phyloP scores from a whole-genome alignment of 1,140 invertebrate species.

The Drosophila pseudoananassae region DNA sequence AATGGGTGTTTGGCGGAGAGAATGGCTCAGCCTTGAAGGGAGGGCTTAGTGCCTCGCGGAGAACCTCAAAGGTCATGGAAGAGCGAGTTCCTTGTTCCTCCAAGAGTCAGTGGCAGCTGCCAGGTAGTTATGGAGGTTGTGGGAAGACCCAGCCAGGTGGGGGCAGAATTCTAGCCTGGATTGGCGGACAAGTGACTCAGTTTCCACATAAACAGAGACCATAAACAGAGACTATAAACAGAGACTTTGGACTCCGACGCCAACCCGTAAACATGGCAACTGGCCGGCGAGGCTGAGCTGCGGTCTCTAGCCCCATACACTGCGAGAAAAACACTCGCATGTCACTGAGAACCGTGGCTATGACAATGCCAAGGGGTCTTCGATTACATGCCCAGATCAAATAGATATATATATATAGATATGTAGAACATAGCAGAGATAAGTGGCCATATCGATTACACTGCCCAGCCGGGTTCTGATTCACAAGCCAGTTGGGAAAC shows the following conservation, averaged over 20 bases:
- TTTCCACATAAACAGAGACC: too few relatives aligned
- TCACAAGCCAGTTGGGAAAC: too few relatives aligned
- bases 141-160: too few relatives aligned
- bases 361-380: conserved; percentile 20
- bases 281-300: conserved; percentile 34
- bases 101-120: too few relatives aligned
- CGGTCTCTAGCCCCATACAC: conserved; percentile 21
- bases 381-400: conserved; percentile 26
- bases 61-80: too few relatives aligned
- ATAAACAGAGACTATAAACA: too few relatives aligned
- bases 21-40: too few relatives aligned
- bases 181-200: too few relatives aligned
- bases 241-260: neutral
- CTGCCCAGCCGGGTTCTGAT: conserved; percentile 2
- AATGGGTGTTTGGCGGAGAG: neutral
- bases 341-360: conserved; percentile 3
- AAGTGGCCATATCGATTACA: conserved; percentile 33
- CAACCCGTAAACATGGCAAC: conserved; percentile 11
- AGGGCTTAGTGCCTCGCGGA: too few relatives aligned
- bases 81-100: too few relatives aligned
- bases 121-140: too few relatives aligned
- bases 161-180: too few relatives aligned
- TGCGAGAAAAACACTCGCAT: neutral
- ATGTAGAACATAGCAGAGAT: neutral
- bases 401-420: conserved; percentile 3